Base-by-base conservation (phyloP, 2,888 invertebrate species). In the Julus scanicus region DNA sequence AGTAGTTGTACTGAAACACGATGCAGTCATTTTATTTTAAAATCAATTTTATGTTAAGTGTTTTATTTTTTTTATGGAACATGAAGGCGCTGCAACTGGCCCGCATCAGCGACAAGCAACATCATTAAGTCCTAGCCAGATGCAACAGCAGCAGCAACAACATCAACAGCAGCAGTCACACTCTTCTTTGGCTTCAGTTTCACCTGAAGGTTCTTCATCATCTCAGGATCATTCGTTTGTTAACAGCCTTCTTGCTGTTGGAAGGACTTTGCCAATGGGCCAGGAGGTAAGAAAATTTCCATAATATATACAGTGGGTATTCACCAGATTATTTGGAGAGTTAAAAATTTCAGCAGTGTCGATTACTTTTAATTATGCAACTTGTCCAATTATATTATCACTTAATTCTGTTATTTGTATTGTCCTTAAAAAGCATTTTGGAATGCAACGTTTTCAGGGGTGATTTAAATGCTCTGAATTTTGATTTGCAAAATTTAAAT, bases 201-300 rank as follows among this genome's bases (percentile, higher is more conserved):
- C 88, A n/a, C 88, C 88, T 37, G 88, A 88, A 29, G 83, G 84
- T 88, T 88, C 88, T 2, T 84, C 88, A 0, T 87, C 87, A 37
- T 88, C 88, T 84, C 88, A 88, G 71, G 88, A 88, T 37, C 88
- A 88, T 84, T 88, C 88, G 0, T 48, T 88, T 84, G 44, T 88
- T 20, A 88, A 80, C 20, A 88, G 84, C 37, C 71, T 88, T 44
- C 37, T 88, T 15, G 88, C 88, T 48, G 83, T 88, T 57, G 88
- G 88, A 88, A 84, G 84, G 37, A 84, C 83, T n/a, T 84, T 83
- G n/a, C 83, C 83, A 13, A 17, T 48, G 20, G 88, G 88, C 40
- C 88, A 88, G 44, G 88, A 88, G 88, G 88, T 88, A 84, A 80
- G 71, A 3, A n/a, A 63, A 84, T 84, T 29, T 71, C 1, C 20